A percentile compares a stretch with the other conserved stretches of the same genome.
These are phyloP conservation scores for Pelodiscus sinensis DNA, from an alignment of 2,113 vertebrate genomes.

Conservation along the genomic window DNA sequence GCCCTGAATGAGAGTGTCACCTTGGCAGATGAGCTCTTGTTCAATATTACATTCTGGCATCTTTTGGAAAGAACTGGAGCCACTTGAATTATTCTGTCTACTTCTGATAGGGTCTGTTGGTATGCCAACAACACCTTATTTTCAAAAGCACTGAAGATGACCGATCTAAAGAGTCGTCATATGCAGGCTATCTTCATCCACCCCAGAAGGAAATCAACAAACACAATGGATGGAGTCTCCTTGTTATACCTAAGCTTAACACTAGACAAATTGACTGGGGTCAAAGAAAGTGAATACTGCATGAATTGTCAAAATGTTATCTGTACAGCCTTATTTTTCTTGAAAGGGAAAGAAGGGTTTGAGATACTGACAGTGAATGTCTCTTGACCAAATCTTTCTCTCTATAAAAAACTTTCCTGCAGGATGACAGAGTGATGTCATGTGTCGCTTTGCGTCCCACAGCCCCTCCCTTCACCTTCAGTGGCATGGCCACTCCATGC, in stretches of 20 bases:
- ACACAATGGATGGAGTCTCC: neutral
- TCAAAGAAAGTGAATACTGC: neutral
- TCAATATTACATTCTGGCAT: neutral
- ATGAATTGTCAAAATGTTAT: neutral
- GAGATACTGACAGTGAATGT: neutral
- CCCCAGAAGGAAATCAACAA: neutral
- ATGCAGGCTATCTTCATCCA: neutral
- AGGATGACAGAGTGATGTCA: no score
- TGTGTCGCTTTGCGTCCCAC: no score
- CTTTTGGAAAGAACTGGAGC: neutral
- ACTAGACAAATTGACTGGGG: neutral
- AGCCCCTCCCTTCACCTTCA: no score
- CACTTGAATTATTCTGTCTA: neutral
- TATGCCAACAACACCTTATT: neutral
- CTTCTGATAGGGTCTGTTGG: rapidly evolving
- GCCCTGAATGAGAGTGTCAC: neutral
- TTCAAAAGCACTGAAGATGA: neutral
- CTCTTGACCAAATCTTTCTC: neutral
- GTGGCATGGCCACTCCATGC: no score
- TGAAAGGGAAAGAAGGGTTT: neutral
- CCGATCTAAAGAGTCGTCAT: neutral
- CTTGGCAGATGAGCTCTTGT: neutral
- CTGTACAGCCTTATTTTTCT: neutral
- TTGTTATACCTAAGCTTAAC: neutral
- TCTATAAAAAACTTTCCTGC: no score